These are phyloP conservation scores for Philypnodon macrostomus DNA, from an alignment of 2,797 vertebrate genomes.

Conservation along the genomic window DNA sequence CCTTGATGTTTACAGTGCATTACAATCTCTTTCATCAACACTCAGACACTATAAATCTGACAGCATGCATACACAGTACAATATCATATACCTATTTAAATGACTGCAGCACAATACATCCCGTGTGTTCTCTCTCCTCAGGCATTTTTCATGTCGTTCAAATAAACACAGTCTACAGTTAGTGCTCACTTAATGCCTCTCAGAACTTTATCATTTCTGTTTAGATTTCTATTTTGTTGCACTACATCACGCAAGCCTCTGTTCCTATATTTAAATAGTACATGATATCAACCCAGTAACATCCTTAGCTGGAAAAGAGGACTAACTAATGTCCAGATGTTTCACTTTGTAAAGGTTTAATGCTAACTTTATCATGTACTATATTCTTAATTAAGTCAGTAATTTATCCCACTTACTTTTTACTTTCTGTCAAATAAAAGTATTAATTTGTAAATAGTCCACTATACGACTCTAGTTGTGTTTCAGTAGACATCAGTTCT, in stretches of 20 bases:
- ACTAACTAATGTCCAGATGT: constrained; percentile 22
- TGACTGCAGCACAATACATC: constrained; percentile 32
- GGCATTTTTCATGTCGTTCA: constrained; percentile 47
- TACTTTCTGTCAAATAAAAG: constrained; percentile 52
- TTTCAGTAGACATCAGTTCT: constrained; percentile 44
- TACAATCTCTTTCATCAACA: no score
- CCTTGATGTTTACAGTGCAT: no score
- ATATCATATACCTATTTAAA: constrained; percentile 10
- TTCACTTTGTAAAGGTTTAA: constrained; percentile 31
- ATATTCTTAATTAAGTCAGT: constrained; percentile 56
- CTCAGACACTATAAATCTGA: no score
- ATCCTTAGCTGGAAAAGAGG: constrained; percentile 30
- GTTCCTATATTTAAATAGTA: constrained; percentile 2
- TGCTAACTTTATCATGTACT: constrained; percentile 53
- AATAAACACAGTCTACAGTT: constrained; percentile 21
- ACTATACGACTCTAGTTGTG: constrained; percentile 44
- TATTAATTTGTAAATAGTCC: constrained; percentile 76
- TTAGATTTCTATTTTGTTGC: constrained; percentile 9
- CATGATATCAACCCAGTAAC: constrained; percentile 45
- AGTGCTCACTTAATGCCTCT: neutral
- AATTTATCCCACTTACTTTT: constrained; percentile 64
- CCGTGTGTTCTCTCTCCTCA: constrained; percentile 35
- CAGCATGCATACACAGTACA: constrained; percentile 13
- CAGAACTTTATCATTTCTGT: constrained; percentile 13
- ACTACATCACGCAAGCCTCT: constrained; percentile 26